These are phyloP conservation scores for Palythoa grandiflora DNA, from an alignment of 92 coral and sea anemone species.

Conservation along the genomic window DNA sequence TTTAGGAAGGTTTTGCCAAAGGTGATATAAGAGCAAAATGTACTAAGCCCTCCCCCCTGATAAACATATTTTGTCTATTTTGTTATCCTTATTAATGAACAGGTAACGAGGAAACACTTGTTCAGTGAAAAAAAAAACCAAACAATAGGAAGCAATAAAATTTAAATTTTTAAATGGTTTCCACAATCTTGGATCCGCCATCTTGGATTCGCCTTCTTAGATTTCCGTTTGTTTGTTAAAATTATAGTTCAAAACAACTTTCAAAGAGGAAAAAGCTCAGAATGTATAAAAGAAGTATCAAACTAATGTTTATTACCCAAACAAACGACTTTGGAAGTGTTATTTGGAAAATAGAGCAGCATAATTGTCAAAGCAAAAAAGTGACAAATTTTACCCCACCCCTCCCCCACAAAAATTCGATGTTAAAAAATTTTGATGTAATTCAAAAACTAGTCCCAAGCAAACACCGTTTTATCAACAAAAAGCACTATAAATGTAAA, in stretches of 20 bases:
- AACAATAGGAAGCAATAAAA: constrained; percentile 29
- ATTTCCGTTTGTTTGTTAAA: constrained; percentile 28
- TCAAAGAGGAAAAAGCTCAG: too few relatives aligned
- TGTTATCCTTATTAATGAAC: constrained; percentile 26
- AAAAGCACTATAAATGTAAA: constrained; percentile 41
- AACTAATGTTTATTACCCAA: too few relatives aligned
- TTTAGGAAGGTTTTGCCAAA: constrained; percentile 34
- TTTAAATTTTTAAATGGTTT: constrained; percentile 35
- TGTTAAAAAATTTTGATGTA: constrained; percentile 50
- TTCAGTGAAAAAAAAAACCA: constrained; percentile 5
- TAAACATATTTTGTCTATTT: constrained; percentile 5
- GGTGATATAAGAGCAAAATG: constrained; percentile 37
- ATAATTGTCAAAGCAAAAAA: constrained; percentile 30
- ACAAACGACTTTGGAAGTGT: too few relatives aligned
- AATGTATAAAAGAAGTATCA: too few relatives aligned
- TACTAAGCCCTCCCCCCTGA: neutral
- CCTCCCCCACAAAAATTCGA: neutral
- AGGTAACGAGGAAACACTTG: constrained; percentile 35
- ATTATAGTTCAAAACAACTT: constrained; percentile 39
- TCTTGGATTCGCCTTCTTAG: too few relatives aligned
- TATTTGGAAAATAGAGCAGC: too few relatives aligned
- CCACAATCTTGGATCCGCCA: constrained; percentile 11
- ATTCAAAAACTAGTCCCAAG: constrained; percentile 51
- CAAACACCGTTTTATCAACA: constrained; percentile 44
- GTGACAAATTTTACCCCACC: neutral